Base-by-base conservation (phyloP, 2,888 invertebrate genomes). In the Clistopyga incitator region DNA sequence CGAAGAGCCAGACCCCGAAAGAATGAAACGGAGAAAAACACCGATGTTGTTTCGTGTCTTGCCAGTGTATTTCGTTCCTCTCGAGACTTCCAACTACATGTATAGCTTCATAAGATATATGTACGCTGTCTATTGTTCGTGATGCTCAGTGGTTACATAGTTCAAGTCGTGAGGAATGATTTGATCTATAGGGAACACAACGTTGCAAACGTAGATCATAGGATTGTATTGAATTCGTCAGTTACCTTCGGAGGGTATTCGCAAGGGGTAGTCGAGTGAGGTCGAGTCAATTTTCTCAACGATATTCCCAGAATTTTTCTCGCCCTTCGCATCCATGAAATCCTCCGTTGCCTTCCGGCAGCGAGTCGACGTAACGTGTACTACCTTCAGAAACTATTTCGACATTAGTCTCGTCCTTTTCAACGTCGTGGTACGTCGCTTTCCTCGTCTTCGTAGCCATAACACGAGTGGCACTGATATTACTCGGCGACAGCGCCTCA, bases 111-210 rank as follows among this genome's bases (percentile, higher is more conserved):
- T 10, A 70, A 50, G 56, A 71, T 64, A 29, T 45, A 11, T 68
- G 23, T 64, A 68, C 23, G 15, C 11, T 11, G 0, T 45, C 2
- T 45, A 45, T 71, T 25, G 4, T 15, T 29, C 29, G 56, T 59
- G 56, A 61, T 61, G 34, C 34, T 61, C 34, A 29, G 34, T 13
- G 29, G 59, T n/a, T 29, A 29, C 34, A 29, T 34, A 61, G 13
- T 61, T 47, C 34, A 71, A 81, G 54, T 81, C 71, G 71, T 71
- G 81, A 76, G 70, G 78, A 65, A 65, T 45, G 71, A 72, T 81
- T 65, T 34, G 20, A 77, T 70, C 61, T 61, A 13, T 59, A 18
- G n/a, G 38, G 80, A 59, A 67, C 59, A 25, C 42, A 47, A 64
- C 29, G 70, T 72, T 72, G 71, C 50, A 50, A 42, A 38, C n/a